phyloP scores from a whole-genome alignment of 2,888 invertebrate species.

The Acronicta psi region DNA sequence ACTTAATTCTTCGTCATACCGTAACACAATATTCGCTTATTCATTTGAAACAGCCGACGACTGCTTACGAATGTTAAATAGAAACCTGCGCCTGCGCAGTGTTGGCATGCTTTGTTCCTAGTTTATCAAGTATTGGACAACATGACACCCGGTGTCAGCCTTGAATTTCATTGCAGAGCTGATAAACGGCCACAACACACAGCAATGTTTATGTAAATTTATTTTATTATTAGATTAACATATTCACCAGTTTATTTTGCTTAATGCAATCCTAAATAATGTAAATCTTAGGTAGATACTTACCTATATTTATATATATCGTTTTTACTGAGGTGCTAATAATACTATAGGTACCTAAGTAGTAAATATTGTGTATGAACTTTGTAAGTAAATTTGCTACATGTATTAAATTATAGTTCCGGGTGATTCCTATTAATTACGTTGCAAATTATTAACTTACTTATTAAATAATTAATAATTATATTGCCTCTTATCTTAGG shows the following conservation, averaged over 20 bases:
- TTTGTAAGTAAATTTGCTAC: slow-evolving; percentile 15
- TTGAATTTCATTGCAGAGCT: slow-evolving; percentile 72
- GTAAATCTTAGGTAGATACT: slow-evolving; percentile 17
- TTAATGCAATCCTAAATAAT: slow-evolving; percentile 32
- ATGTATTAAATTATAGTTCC: slow-evolving; percentile 18
- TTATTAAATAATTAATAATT: no score
- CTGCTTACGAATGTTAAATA: slow-evolving; percentile 45
- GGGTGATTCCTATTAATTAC: slow-evolving; percentile 13
- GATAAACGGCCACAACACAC: slow-evolving; percentile 67
- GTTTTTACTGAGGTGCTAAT: slow-evolving; percentile 37
- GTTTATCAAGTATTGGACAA: slow-evolving; percentile 68
- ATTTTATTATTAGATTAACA: slow-evolving; percentile 69
- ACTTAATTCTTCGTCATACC: slow-evolving; percentile 18
- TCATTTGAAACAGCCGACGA: slow-evolving; percentile 32
- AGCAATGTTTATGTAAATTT: slow-evolving; percentile 71
- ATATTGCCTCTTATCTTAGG: background rate
- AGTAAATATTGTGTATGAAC: slow-evolving; percentile 22
- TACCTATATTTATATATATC: slow-evolving; percentile 39
- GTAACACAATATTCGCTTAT: slow-evolving; percentile 19
- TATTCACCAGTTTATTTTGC: slow-evolving; percentile 44
- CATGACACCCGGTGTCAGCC: slow-evolving; percentile 69
- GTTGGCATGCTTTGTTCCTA: slow-evolving; percentile 56
- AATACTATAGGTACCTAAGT: slow-evolving; percentile 10
- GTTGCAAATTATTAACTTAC: no score
- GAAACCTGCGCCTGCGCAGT: slow-evolving; percentile 29